These are phyloP conservation scores for Cryptosula pallasiana DNA, from an alignment of 2,888 invertebrate genomes.

Conservation along the genomic window DNA sequence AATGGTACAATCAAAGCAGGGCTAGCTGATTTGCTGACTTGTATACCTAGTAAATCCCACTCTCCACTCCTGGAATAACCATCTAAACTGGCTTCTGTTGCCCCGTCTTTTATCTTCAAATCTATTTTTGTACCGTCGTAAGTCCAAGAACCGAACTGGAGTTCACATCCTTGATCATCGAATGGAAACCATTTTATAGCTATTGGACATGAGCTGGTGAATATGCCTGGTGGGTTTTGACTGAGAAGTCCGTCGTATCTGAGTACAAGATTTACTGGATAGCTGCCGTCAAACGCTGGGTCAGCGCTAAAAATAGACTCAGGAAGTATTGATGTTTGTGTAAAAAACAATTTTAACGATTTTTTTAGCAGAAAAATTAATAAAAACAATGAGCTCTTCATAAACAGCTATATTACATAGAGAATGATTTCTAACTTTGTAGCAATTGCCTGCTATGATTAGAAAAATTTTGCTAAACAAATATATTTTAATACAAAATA, in stretches of 20 bases:
- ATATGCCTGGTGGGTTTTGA: slow-evolving; percentile 96
- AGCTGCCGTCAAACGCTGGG: slow-evolving; percentile 97
- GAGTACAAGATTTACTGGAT: slow-evolving; percentile 95
- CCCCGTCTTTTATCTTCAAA: slow-evolving; percentile 85
- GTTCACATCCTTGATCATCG: slow-evolving; percentile 95
- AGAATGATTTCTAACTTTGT: too few relatives aligned
- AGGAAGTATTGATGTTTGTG: too few relatives aligned
- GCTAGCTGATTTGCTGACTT: too few relatives aligned
- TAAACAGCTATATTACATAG: too few relatives aligned
- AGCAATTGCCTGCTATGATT: too few relatives aligned
- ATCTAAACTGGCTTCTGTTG: slow-evolving; percentile 83
- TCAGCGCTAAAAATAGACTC: slow-evolving; percentile 69
- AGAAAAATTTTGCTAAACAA: too few relatives aligned
- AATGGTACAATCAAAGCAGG: too few relatives aligned
- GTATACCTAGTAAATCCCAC: slow-evolving; percentile 98
- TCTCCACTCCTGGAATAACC: slow-evolving; percentile 98
- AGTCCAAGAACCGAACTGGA: slow-evolving; percentile 99
- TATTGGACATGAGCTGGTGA: slow-evolving; percentile 97
- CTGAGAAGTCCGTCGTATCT: slow-evolving; percentile 88
- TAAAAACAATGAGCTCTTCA: too few relatives aligned
- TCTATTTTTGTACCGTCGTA: slow-evolving; percentile 85
- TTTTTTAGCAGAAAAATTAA: too few relatives aligned
- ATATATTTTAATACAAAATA: too few relatives aligned
- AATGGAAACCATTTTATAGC: slow-evolving; percentile 99
- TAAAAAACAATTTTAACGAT: too few relatives aligned